Evolutionary conservation across 2,113 vertebrate genomes (phyloP).

Genomic region (Chrysochloris asiatica): DNA sequence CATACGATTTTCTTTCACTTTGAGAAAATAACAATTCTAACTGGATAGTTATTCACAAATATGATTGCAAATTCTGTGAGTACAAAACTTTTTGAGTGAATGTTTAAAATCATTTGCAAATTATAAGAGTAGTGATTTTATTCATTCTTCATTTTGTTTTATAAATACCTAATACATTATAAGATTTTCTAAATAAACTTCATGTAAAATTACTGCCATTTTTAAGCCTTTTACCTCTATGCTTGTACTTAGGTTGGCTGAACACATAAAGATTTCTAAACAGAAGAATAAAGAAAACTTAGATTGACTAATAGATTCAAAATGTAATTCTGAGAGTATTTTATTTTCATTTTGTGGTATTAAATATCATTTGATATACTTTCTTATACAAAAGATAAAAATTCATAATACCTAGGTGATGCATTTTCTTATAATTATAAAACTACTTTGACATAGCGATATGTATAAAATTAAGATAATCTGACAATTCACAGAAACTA

Average conservation of each 20-base stretch:
- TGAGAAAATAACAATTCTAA: constrained; percentile 6
- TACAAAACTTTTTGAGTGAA: constrained; percentile 20
- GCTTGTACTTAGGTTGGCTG: neutral
- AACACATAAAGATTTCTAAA: constrained; percentile 1
- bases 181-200: neutral
- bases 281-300: constrained; percentile 12
- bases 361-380: constrained; percentile 5
- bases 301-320: neutral
- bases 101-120: constrained; percentile 35
- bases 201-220: constrained; percentile 1
- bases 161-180: neutral
- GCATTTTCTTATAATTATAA: constrained; percentile 33
- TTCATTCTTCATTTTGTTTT: neutral
- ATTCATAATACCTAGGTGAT: constrained; percentile 49
- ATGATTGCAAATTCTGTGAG: neutral
- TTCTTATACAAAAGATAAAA: constrained; percentile 50
- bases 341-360: constrained; percentile 41
- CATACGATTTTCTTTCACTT: neutral
- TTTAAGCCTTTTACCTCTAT: neutral
- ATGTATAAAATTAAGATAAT: neutral
- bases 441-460: neutral
- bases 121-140: constrained; percentile 25
- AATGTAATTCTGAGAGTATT: neutral
- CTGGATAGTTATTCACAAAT: neutral
- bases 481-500: constrained; percentile 8